These are phyloP conservation scores for Chelon auratus DNA, from an alignment of 2,797 vertebrate species.

Conservation along the genomic window DNA sequence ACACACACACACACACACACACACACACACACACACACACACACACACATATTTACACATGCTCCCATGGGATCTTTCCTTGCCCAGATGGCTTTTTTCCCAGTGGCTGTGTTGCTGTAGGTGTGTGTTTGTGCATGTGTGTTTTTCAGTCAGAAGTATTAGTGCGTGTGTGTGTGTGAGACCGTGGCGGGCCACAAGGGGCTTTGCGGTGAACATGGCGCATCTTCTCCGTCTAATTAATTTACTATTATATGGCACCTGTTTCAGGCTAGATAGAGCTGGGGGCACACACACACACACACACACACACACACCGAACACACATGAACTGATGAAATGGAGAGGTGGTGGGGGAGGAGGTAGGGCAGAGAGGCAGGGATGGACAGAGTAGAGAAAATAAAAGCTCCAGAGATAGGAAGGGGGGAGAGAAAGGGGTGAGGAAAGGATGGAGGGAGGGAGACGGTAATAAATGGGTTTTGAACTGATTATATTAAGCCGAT, in stretches of 20 bases:
- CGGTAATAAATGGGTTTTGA: slow-evolving; percentile 95
- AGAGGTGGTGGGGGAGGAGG: slow-evolving; percentile 52
- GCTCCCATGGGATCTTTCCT: slow-evolving; percentile 88
- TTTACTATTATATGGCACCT: slow-evolving; percentile 99
- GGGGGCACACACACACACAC: slow-evolving; percentile 59
- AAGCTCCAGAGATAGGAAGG: slow-evolving; percentile 41
- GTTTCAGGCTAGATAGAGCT: slow-evolving; percentile 97
- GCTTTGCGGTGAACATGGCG: slow-evolving; percentile 94
- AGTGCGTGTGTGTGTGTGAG: slow-evolving; percentile 54
- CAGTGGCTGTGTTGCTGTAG: slow-evolving; percentile 53
- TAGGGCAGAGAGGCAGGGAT: slow-evolving; percentile 40
- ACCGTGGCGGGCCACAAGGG: slow-evolving; percentile 92
- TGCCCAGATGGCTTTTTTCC: slow-evolving; percentile 98
- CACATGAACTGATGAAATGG: slow-evolving; percentile 59
- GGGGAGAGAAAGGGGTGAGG: slow-evolving; percentile 20
- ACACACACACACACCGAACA: slow-evolving; percentile 28
- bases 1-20: no score
- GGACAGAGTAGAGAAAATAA: slow-evolving; percentile 57
- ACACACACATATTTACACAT: slow-evolving; percentile 54
- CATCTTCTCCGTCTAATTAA: slow-evolving; percentile 99
- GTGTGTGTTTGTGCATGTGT: slow-evolving; percentile 19
- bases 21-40: slow-evolving; percentile 37
- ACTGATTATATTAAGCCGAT: slow-evolving; percentile 99
- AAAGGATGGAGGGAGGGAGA: slow-evolving; percentile 72
- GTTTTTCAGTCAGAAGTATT: neutral